Evolutionary conservation across 2,797 vertebrate species (phyloP).

Genomic region (Coregonus ussuriensis): DNA sequence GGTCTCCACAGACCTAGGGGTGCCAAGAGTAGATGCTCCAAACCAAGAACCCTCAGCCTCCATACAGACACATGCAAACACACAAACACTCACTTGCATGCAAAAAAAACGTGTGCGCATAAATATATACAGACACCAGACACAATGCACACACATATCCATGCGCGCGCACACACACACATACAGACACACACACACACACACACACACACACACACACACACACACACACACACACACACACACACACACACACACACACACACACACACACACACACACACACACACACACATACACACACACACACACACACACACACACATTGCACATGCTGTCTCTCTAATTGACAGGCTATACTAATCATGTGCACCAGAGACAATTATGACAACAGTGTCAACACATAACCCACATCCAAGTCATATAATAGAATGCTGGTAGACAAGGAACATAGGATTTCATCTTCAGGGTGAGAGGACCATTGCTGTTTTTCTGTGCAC

Average conservation of each 20-base stretch:
- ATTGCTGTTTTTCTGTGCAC: constrained; percentile 28
- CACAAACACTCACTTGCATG: constrained; percentile 40
- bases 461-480: not conserved
- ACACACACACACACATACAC: constrained; percentile 6
- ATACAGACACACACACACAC: constrained; percentile 20
- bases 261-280: constrained; percentile 21
- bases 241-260: constrained; percentile 12
- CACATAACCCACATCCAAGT: constrained; percentile 42
- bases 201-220: constrained; percentile 15
- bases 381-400: constrained; percentile 73
- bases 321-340: constrained; percentile 10
- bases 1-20: constrained; percentile 67
- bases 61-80: constrained; percentile 63
- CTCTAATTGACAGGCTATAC: constrained; percentile 60
- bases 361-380: constrained; percentile 61
- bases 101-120: not conserved
- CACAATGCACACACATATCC: constrained; percentile 40
- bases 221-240: constrained; percentile 15
- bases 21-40: constrained; percentile 70
- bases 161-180: constrained; percentile 4
- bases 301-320: constrained; percentile 20
- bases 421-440: constrained; percentile 48
- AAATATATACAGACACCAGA: constrained; percentile 31
- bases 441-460: not conserved
- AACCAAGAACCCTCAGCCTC: constrained; percentile 68